A percentile compares a stretch with the other conserved stretches of the same genome.
Evolutionary conservation across 2,888 invertebrate genomes (phyloP).

Genomic region (Andrena flavipes): DNA sequence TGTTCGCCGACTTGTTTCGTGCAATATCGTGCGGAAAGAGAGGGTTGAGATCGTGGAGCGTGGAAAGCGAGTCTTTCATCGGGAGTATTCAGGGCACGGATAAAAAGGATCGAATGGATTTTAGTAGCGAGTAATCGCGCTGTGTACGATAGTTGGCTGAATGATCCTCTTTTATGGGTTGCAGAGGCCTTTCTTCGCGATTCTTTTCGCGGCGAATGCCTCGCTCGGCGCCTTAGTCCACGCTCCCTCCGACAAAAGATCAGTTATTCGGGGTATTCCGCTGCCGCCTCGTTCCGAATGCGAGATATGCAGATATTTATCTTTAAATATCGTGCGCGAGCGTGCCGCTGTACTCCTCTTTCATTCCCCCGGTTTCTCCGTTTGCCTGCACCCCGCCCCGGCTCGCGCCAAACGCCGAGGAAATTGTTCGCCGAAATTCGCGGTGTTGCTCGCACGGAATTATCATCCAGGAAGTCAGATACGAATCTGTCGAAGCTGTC

Average conservation of each 20-base stretch:
- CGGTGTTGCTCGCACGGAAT: conserved; percentile 21
- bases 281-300: neutral
- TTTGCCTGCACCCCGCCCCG: neutral
- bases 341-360: too few species aligned
- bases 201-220: conserved; percentile 24
- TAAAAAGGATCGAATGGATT: conserved; percentile 55
- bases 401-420: neutral
- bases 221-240: conserved; percentile 8
- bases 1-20: conserved; percentile 26
- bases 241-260: conserved; percentile 27
- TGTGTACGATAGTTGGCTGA: conserved; percentile 31
- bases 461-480: conserved; percentile 49
- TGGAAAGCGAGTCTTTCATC: conserved; percentile 38
- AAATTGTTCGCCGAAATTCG: conserved; percentile 16
- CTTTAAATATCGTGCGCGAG: conserved; percentile 24
- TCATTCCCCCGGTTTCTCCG: neutral
- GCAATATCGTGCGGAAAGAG: conserved; percentile 11
- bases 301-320: conserved; percentile 26
- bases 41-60: conserved; percentile 17
- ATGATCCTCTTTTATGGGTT: conserved; percentile 49
- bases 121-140: conserved; percentile 54
- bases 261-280: conserved; percentile 30
- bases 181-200: conserved; percentile 16
- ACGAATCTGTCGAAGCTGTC: conserved; percentile 52
- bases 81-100: conserved; percentile 49